A percentile compares a stretch with the other conserved stretches of the same genome.
These are phyloP conservation scores for Garra rufa DNA, from an alignment of 2,113 vertebrate species.

Conservation along the genomic window DNA sequence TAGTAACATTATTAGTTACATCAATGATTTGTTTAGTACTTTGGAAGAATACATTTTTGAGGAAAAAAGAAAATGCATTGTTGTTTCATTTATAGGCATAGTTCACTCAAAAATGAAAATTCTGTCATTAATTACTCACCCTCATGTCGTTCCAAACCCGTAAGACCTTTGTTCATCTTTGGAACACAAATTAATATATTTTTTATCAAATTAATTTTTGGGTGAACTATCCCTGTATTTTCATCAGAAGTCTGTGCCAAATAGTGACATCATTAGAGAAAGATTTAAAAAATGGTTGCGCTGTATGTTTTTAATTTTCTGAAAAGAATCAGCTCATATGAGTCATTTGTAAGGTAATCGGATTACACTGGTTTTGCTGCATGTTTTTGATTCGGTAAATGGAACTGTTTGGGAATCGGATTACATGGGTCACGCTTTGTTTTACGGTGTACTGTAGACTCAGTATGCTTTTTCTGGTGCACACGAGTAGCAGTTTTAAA, in stretches of 20 bases:
- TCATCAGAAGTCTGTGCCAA: background rate
- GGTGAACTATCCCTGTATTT: background rate
- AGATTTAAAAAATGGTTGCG: background rate
- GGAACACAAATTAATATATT: too few relatives aligned
- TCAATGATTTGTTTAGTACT: background rate
- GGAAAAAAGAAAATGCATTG: background rate
- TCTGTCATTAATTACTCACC: too few relatives aligned
- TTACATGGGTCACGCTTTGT: background rate
- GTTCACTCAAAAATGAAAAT: too few relatives aligned
- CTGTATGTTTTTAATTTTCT: background rate
- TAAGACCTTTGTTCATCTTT: too few relatives aligned
- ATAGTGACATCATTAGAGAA: background rate
- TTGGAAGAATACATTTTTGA: background rate
- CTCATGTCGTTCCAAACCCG: too few relatives aligned
- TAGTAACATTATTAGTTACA: too few relatives aligned
- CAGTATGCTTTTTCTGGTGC: background rate
- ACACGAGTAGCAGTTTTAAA: background rate
- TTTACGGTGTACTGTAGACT: background rate
- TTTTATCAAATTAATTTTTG: too few relatives aligned
- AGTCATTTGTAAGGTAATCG: background rate
- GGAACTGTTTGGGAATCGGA: background rate
- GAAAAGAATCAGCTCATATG: too few relatives aligned
- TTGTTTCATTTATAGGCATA: too few relatives aligned
- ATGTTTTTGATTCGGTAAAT: constrained; percentile 12
- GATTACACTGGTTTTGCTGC: background rate